phyloP scores from a whole-genome alignment of 2,888 invertebrate species.

The Apocheima hispidaria region DNA sequence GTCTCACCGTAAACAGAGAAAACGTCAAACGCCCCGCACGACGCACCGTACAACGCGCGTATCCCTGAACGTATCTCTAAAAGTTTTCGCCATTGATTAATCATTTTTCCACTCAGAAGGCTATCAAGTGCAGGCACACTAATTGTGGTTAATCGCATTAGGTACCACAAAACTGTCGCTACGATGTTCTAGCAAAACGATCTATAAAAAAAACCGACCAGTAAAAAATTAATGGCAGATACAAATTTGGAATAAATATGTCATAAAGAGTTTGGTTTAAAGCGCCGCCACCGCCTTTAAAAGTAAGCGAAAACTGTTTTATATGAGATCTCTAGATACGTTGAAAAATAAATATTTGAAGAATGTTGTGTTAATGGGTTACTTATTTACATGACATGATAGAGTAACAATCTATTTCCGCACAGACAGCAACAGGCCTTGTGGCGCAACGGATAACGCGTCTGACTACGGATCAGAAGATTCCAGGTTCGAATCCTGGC shows the following conservation, averaged over 20 bases:
- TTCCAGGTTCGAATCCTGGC: slow-evolving; percentile 89
- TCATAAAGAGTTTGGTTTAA: no score
- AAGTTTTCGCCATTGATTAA: not conserved
- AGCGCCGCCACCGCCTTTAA: no score
- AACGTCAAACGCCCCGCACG: no score
- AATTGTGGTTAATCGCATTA: slow-evolving; percentile 18
- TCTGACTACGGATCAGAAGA: slow-evolving; percentile 90
- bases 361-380: no score
- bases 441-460: slow-evolving; percentile 90
- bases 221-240: not conserved
- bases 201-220: not conserved
- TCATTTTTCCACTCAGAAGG: slow-evolving; percentile 14
- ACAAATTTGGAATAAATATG: no score
- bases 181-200: not conserved
- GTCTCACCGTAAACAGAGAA: no score
- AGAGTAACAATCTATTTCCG: slow-evolving; percentile 47
- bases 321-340: no score
- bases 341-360: no score
- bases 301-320: no score
- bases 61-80: not conserved
- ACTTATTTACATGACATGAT: not conserved
- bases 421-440: slow-evolving; percentile 67
- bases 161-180: slow-evolving; percentile 2
- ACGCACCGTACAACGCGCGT: no score
- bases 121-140: slow-evolving; percentile 25